phyloP scores from a whole-genome alignment of 2,888 invertebrate genomes.

The Caenorhabditis uteleia region DNA sequence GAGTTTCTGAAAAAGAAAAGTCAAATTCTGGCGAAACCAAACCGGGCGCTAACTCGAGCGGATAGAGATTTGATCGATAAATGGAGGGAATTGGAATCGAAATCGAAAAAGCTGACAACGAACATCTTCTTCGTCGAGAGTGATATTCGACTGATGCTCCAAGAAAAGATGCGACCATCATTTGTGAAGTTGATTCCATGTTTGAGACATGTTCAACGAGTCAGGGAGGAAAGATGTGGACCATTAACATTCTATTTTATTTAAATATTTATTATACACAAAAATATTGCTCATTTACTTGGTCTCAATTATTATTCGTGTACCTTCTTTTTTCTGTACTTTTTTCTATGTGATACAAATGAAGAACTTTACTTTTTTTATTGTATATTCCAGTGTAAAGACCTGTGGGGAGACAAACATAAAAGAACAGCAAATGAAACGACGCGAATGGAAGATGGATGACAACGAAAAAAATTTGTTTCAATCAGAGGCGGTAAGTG shows the following conservation, averaged over 20 bases:
- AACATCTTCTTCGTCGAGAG: slow-evolving; percentile 24
- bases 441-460: no score
- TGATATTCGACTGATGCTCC: slow-evolving; percentile 29
- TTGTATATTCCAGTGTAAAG: no score
- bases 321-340: no score
- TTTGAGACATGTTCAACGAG: slow-evolving; percentile 23
- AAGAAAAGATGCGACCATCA: slow-evolving; percentile 19
- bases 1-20: slow-evolving; percentile 22
- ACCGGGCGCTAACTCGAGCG: slow-evolving; percentile 15
- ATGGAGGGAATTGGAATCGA: slow-evolving; percentile 23
- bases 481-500: no score
- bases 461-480: no score
- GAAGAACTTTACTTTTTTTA: no score
- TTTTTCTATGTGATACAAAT: no score
- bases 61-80: slow-evolving; percentile 23
- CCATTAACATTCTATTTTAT: slow-evolving; percentile 29
- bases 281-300: no score
- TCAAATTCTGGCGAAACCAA: slow-evolving; percentile 10
- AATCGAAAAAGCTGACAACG: slow-evolving; percentile 17
- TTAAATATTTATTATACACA: no score
- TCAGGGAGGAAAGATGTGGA: slow-evolving; percentile 34
- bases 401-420: no score
- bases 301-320: no score
- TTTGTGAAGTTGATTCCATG: slow-evolving; percentile 33
- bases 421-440: no score